Evolutionary conservation across 2,113 vertebrate genomes (phyloP), one percentile per base, ranked within the genome.

Genomic region (Eonycteris spelaea): DNA sequence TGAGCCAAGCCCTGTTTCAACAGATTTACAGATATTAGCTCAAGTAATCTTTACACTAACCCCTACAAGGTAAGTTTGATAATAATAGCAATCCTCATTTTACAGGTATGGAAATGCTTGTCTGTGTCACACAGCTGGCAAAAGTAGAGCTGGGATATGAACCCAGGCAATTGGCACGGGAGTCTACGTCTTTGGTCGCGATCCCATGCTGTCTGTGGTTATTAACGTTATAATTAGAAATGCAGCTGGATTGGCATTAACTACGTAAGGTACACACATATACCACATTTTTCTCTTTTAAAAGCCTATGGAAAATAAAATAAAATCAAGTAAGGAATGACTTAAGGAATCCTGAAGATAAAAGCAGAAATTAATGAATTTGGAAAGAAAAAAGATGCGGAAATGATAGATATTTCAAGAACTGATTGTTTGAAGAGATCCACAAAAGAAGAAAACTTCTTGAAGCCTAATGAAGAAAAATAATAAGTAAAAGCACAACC

Each of bases 1-100:
- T 61, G 74, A 90, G 86, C 68, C 86, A 91, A 90, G 16, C 38
- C 57, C 55, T 80, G 55, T 79, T 97, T 78, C 70, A 89, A 89
- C 90, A 95, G 79, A 90, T 89, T 93, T 95, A 59, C 74, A 96
- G 89, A 95, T 95, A 93, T 90, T 95, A 90, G 79, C 71, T 91
- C 63, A 91, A 78, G 24, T 91, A 95, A 91, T 96, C 73, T 74
- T 93, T 90, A 59, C 51, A 79, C 63, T 89, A 94, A 87, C 71
- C 45, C 45, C 45, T 80, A 22, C 73, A 53, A 95, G 74, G 63
- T 90, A 65, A 57, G 28, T 89, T 88, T 93, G 61, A 57, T 90
- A 91, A 63, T 86, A 61, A 75, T 63, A 82, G 90, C 45, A 63
- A 48, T 84, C 70, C 38, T 96, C 22, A 51, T 88, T 96, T 94